Conservation (phyloP, 1,140 invertebrate genomes). For the Euura lappo region DNA sequence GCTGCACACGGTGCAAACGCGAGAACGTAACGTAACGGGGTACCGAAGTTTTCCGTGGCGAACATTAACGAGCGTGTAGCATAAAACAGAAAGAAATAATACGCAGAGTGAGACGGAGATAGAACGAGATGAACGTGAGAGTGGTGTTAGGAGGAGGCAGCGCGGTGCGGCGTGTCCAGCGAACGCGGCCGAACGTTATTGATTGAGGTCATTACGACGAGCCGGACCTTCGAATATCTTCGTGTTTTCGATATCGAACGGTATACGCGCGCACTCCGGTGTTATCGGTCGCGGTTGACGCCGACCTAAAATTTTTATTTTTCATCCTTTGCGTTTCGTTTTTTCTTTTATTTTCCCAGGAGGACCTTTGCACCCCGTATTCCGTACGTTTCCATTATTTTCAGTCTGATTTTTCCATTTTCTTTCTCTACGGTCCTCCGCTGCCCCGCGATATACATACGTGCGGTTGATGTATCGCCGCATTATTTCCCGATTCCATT, state of each 20-base stretch:
- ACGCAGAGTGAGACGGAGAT: too few relatives aligned
- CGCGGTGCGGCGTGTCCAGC: too few relatives aligned
- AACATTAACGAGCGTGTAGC: background rate
- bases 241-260: background rate
- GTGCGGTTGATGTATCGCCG: background rate
- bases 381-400: background rate
- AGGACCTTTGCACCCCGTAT: background rate
- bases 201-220: conserved; percentile 6
- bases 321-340: too few relatives aligned
- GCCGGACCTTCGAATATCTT: conserved; percentile 6
- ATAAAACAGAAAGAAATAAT: too few relatives aligned
- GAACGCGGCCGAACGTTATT: background rate
- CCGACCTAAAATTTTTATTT: too few relatives aligned
- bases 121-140: too few relatives aligned
- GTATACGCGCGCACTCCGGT: background rate
- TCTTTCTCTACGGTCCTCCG: background rate
- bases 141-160: too few relatives aligned
- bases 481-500: conserved; percentile 4
- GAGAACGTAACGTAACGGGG: background rate
- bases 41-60: background rate
- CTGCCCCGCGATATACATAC: too few relatives aligned
- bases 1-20: background rate
- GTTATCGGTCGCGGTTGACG: background rate
- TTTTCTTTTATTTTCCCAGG: background rate
- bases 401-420: background rate